Evolutionary conservation across 2,797 vertebrate genomes (phyloP), one percentile per base, ranked within the genome.

Genomic region (Fistularia tabacaria): DNA sequence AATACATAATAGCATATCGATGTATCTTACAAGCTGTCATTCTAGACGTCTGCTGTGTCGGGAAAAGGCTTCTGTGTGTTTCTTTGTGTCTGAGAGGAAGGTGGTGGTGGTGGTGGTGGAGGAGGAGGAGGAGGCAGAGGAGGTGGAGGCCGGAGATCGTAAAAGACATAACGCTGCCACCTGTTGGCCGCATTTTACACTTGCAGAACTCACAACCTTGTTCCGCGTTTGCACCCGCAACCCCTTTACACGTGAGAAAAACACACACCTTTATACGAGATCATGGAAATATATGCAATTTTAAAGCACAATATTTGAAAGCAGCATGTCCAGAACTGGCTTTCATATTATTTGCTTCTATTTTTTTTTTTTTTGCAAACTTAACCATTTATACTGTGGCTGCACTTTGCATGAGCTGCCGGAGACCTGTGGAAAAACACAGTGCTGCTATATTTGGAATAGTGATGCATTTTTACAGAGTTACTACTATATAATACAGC

Each of bases 31-130:
- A 53, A 12, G 38, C 36, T 69, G 10, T 69, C 12, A 10, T 37
- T 69, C 59, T 53, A 47, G 47, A 57, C 14, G 49, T 75, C 38
- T 49, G 7, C 1, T 6, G n/a, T 38, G 44, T 9, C 4, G 43
- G 14, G 7, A 45, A 64, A 46, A 64, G 36, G 42, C 64, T 64
- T 60, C 54, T 65, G 48, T 53, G 46, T 60, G n/a, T 69, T 25
- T 62, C 70, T 77, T 70, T 74, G 61, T 76, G 70, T 81, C 66
- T 73, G 64, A 25, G 6, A 53, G 49, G 55, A 10, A 57, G 64
- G 44, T 49, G 51, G 69, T 51, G 64, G 56, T 43, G 39, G 57
- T 40, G 25, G 25, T 3, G 25, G 25, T 5, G 25, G 25, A 25
- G 25, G 25, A n/a, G n/a, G n/a, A n/a, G n/a, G 69, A 54, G 64